phyloP scores from a whole-genome alignment of 2,888 invertebrate species.

The Aelia acuminata region DNA sequence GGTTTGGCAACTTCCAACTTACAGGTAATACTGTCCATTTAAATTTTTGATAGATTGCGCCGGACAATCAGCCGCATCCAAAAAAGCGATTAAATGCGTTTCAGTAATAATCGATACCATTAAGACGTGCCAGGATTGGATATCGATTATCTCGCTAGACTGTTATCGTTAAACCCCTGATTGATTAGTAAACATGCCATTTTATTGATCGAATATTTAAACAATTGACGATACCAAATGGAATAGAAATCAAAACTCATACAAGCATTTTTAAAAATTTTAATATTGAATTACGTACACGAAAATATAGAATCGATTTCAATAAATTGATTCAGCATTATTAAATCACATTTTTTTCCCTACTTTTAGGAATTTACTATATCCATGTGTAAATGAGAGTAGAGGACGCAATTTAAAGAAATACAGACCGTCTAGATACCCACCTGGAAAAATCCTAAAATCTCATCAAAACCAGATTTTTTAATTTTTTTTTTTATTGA shows the following conservation, averaged over 20 bases:
- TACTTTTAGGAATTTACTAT: too few relatives aligned
- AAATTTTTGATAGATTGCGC: not conserved
- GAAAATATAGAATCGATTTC: too few relatives aligned
- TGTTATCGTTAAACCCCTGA: not conserved
- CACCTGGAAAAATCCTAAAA: too few relatives aligned
- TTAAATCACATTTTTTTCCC: too few relatives aligned
- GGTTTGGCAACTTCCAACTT: not conserved
- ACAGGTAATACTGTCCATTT: not conserved
- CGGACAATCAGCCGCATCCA: not conserved
- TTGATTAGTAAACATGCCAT: not conserved
- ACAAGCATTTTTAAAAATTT: not conserved
- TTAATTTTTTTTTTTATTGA: too few relatives aligned
- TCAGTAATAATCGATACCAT: not conserved
- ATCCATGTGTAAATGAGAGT: too few relatives aligned
- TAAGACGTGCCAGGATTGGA: not conserved
- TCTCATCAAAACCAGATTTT: too few relatives aligned
- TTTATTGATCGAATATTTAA: conserved; percentile 28
- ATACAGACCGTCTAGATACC: too few relatives aligned
- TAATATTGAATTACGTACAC: too few relatives aligned
- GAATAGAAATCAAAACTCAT: not conserved
- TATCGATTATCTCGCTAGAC: not conserved
- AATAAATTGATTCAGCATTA: too few relatives aligned
- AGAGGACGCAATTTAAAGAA: too few relatives aligned
- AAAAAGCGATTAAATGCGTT: not conserved
- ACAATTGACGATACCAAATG: not conserved